These are phyloP conservation scores for Rhynchonema sp. DNA, from an alignment of 2,888 invertebrate genomes.

Conservation along the genomic window DNA sequence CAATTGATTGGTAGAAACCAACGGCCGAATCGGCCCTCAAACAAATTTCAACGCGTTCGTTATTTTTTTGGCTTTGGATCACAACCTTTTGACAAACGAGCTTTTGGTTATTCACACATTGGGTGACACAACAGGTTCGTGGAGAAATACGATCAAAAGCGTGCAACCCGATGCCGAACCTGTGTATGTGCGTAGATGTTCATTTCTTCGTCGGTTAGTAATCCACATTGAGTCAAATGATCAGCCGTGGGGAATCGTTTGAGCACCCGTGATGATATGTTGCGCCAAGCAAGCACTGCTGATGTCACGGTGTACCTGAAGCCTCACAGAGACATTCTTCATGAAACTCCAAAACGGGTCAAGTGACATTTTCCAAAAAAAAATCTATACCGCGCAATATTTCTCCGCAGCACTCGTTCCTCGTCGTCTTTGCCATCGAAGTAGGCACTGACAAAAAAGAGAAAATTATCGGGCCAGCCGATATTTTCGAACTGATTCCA, in stretches of 20 bases:
- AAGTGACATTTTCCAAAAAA: no score
- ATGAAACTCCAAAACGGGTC: no score
- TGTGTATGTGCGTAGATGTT: conserved; percentile 25
- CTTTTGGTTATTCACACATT: no score
- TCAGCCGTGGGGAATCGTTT: conserved; percentile 30
- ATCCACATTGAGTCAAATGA: conserved; percentile 30
- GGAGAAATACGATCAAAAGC: no score
- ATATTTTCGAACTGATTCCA: conserved; percentile 10
- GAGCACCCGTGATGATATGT: conserved; percentile 15
- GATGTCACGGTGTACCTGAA: neutral
- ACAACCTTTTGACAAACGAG: no score
- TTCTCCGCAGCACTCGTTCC: conserved; percentile 7
- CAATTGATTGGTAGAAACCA: conserved; percentile 33
- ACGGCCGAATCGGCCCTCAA: conserved; percentile 29
- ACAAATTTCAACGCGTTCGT: no score
- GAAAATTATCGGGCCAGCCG: conserved; percentile 9
- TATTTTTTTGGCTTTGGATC: no score
- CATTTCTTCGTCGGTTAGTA: conserved; percentile 27
- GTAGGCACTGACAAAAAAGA: conserved; percentile 7
- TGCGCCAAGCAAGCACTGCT: conserved; percentile 6
- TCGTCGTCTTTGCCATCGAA: conserved; percentile 4
- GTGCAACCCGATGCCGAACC: no score
- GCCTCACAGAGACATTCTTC: no score
- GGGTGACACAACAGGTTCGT: no score
- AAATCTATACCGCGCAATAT: no score